phyloP scores from a whole-genome alignment of 2,113 vertebrate genomes.

The Cephalopterus ornatus region DNA sequence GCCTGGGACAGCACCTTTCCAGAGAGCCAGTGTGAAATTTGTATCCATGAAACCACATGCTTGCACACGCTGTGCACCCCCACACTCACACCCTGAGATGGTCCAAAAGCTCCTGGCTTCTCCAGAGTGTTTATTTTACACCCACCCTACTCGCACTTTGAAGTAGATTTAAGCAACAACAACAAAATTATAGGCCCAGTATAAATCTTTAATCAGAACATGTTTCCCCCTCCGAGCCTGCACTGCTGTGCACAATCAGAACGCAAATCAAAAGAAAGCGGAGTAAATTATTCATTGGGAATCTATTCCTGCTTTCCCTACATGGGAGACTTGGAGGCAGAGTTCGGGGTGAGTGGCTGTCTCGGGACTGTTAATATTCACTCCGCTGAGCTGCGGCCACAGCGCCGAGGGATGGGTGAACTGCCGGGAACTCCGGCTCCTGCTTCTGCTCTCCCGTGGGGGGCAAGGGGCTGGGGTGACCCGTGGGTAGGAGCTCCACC shows the following conservation, averaged over 20 bases:
- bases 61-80: not conserved
- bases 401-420: accelerated
- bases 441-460: accelerated
- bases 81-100: accelerated
- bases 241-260: not conserved
- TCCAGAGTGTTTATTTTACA: not conserved
- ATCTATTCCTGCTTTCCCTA: not conserved
- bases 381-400: not conserved
- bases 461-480: not conserved
- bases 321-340: not conserved
- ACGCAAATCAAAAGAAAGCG: not conserved
- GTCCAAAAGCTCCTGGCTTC: not conserved
- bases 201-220: constrained; percentile 38
- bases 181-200: not conserved
- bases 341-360: accelerated
- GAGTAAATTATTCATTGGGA: constrained; percentile 30
- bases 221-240: not conserved
- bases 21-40: not conserved
- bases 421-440: accelerated
- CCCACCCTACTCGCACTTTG: not conserved
- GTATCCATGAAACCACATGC: accelerated
- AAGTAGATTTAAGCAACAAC: not conserved
- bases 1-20: not conserved
- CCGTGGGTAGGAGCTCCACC: accelerated
- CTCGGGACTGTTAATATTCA: not conserved